Conservation (phyloP, 2,797 vertebrate genomes). For the Choloepus didactylus region DNA sequence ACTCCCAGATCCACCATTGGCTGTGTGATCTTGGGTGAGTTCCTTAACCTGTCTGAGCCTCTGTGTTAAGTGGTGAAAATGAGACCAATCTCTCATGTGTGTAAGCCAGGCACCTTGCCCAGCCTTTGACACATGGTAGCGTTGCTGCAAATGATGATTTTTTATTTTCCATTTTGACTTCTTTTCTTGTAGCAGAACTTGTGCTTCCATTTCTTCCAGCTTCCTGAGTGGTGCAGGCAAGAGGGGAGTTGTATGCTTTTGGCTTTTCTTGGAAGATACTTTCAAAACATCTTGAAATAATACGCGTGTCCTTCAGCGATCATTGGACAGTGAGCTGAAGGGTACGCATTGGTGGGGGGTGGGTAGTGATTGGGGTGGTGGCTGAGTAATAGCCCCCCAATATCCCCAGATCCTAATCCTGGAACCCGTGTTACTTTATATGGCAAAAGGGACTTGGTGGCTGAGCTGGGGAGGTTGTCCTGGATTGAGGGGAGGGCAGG, state of each 20-base stretch:
- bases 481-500: neutral
- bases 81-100: neutral
- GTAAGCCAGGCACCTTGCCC: neutral
- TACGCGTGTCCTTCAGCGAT: neutral
- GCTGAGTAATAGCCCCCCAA: neutral
- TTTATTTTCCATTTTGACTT: neutral
- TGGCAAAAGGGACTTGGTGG: neutral
- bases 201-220: neutral
- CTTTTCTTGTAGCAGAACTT: neutral
- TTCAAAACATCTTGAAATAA: neutral
- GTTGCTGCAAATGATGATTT: neutral
- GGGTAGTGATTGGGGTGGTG: too few relatives aligned
- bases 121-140: neutral
- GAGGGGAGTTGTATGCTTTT: neutral
- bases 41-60: neutral
- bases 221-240: neutral
- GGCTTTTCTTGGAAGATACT: neutral
- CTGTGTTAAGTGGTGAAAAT: neutral
- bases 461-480: neutral
- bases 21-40: neutral
- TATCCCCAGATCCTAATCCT: too few relatives aligned
- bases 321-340: neutral
- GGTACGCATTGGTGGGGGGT: accelerated
- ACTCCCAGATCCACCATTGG: neutral
- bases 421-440: accelerated